Conservation (phyloP, 2,113 vertebrate species). For the cattle (Bos taurus) region DNA sequence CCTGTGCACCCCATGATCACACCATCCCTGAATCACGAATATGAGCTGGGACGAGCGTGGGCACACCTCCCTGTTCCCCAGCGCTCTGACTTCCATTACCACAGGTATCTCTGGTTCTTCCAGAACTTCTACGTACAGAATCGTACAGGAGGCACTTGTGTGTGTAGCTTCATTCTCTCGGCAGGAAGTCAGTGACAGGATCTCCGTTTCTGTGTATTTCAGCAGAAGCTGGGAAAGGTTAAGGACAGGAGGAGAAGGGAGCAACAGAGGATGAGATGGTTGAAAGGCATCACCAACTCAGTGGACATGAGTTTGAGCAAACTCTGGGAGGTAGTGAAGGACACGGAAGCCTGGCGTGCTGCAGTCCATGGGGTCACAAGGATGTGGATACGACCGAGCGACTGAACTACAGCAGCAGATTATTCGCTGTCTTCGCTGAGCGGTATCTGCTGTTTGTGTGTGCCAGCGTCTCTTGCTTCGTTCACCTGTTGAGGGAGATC, state of each 20-base stretch:
- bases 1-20: fast-evolving
- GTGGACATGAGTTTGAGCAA: background rate
- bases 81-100: background rate
- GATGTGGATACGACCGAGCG: fast-evolving
- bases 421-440: fast-evolving
- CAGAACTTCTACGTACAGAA: background rate
- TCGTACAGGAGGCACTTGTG: fast-evolving
- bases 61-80: background rate
- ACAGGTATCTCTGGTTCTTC: background rate
- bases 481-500: background rate
- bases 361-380: fast-evolving
- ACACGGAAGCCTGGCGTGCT: background rate
- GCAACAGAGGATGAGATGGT: background rate
- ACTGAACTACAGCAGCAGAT: fast-evolving
- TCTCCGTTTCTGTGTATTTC: fast-evolving
- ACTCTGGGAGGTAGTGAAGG: background rate
- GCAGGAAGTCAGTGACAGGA: background rate
- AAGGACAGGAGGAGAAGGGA: background rate
- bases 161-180: background rate
- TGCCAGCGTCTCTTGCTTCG: background rate
- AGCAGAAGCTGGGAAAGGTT: background rate
- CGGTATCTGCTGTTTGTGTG: fast-evolving
- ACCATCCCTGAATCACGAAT: background rate
- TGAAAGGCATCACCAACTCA: background rate
- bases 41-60: fast-evolving